Conservation (phyloP, 2,797 vertebrate species). For the Denticeps clupeoides region DNA sequence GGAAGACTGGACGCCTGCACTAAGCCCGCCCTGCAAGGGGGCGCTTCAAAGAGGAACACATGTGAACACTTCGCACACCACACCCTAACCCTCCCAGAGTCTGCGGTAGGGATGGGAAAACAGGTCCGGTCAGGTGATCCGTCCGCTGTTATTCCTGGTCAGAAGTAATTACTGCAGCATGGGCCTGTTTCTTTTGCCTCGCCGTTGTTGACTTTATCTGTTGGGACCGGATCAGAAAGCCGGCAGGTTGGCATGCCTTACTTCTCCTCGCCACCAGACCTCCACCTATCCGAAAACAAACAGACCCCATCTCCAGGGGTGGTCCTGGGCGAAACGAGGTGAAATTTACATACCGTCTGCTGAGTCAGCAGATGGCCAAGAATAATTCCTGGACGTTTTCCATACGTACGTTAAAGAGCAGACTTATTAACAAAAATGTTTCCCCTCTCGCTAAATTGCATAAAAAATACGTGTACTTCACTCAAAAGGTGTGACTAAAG, state of each 20-base stretch:
- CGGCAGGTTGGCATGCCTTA: constrained; percentile 13
- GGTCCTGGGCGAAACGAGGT: background rate
- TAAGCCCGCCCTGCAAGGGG: background rate
- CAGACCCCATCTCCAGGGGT: constrained; percentile 3
- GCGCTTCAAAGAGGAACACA: constrained; percentile 2
- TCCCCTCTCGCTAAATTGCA: too few relatives aligned
- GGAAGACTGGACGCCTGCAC: background rate
- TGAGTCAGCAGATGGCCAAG: background rate
- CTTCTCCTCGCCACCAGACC: constrained; percentile 11
- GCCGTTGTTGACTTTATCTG: constrained; percentile 13
- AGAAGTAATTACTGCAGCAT: constrained; percentile 23
- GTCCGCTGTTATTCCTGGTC: constrained; percentile 10
- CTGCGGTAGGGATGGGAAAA: constrained; percentile 9
- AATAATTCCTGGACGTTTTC: too few relatives aligned
- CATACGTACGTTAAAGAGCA: too few relatives aligned
- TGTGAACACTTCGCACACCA: constrained; percentile 13
- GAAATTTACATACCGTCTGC: background rate
- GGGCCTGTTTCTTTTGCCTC: constrained; percentile 15
- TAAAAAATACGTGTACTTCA: background rate
- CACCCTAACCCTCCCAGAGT: constrained; percentile 12
- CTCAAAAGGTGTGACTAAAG: constrained; percentile 10
- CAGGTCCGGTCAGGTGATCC: background rate
- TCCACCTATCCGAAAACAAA: constrained; percentile 13
- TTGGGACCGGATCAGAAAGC: constrained; percentile 20
- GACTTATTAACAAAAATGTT: too few relatives aligned